Conservation (phyloP, 2,113 vertebrate species). For the Tachuris rubrigastra region DNA sequence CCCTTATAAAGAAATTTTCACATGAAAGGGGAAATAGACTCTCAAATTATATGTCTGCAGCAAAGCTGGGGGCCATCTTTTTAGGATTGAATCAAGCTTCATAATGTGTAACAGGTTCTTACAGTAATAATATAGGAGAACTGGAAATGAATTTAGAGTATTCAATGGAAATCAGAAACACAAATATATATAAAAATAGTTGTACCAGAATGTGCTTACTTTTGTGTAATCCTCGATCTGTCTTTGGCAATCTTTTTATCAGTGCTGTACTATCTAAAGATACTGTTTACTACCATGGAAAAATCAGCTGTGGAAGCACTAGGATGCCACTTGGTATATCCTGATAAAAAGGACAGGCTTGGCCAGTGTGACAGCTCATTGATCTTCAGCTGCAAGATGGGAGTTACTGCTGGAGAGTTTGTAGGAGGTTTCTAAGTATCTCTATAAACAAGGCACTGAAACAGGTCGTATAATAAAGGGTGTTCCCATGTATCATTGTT, state of each 20-base stretch:
- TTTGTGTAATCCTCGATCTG: background rate
- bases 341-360: background rate
- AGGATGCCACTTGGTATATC: rapidly evolving
- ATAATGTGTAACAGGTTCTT: background rate
- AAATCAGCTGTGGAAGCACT: background rate
- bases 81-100: background rate
- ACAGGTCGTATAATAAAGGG: background rate
- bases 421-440: background rate
- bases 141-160: background rate
- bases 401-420: background rate
- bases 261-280: background rate
- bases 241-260: background rate
- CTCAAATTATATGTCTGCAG: background rate
- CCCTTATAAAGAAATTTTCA: background rate
- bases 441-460: background rate
- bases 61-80: background rate
- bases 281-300: background rate
- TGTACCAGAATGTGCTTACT: background rate
- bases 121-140: background rate
- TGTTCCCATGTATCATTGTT: background rate
- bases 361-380: background rate
- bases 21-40: background rate
- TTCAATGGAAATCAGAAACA: background rate
- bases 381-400: background rate
- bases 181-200: background rate